phyloP scores from a whole-genome alignment of 2,797 vertebrate genomes.

The Gallinago nigripennis region DNA sequence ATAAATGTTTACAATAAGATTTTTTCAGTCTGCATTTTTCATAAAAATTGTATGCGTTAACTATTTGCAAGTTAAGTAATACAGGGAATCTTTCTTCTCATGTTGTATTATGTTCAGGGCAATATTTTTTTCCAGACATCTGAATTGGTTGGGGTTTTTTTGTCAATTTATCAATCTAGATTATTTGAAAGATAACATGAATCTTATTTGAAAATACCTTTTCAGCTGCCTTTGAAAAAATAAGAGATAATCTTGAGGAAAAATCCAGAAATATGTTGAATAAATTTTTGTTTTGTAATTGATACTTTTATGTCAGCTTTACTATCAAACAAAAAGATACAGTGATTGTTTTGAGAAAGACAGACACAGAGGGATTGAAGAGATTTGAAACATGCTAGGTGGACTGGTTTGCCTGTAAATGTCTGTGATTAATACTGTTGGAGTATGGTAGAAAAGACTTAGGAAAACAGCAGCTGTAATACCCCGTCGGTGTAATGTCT shows the following conservation, averaged over 20 bases:
- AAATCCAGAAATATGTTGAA: neutral
- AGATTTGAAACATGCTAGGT: neutral
- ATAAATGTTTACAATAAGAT: neutral
- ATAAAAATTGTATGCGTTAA: neutral
- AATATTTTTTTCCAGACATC: slow-evolving; percentile 1
- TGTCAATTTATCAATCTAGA: neutral
- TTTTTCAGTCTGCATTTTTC: neutral
- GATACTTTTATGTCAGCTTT: neutral
- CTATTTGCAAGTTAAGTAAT: neutral
- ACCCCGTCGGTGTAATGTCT: neutral
- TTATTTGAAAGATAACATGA: neutral
- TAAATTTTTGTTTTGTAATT: neutral
- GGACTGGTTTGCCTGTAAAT: neutral
- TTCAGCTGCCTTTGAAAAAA: slow-evolving; percentile 27
- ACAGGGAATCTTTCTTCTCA: neutral
- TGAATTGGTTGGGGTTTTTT: neutral
- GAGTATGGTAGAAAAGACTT: neutral
- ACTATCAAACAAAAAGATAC: neutral
- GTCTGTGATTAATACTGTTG: neutral
- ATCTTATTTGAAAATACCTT: slow-evolving; percentile 1
- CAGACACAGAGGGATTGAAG: neutral
- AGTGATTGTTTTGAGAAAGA: neutral
- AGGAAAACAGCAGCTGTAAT: neutral
- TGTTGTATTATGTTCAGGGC: neutral
- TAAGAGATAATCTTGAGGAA: slow-evolving; percentile 6